Evolutionary conservation across 92 coral and sea anemone genomes (phyloP).

Genomic region (Porites evermanni): DNA sequence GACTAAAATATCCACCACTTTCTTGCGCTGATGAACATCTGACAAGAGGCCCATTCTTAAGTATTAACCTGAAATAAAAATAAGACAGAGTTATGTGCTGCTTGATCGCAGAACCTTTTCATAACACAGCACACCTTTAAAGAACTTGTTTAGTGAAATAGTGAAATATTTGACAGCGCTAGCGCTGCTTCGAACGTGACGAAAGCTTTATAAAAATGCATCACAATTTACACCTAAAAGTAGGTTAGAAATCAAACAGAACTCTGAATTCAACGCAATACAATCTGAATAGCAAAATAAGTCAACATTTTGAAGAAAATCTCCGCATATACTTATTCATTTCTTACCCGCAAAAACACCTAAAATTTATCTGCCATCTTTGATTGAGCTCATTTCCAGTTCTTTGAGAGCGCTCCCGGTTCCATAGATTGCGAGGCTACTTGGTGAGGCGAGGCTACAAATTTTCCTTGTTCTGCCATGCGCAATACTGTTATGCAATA

Average conservation of each 20-base stretch:
- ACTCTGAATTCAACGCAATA: too few relatives aligned
- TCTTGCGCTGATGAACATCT: constrained; percentile 74
- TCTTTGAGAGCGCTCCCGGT: constrained; percentile 3
- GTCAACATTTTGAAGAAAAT: not conserved
- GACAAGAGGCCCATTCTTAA: constrained; percentile 79
- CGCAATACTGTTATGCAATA: constrained; percentile 62
- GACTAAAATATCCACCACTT: constrained; percentile 43
- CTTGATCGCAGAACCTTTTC: not conserved
- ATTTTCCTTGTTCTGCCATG: constrained; percentile 36
- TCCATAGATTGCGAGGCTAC: not conserved
- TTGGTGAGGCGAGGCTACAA: constrained; percentile 47
- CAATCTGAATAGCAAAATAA: not conserved
- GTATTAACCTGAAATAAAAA: not conserved
- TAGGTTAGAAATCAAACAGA: not conserved
- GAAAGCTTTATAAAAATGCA: not conserved
- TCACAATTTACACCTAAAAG: not conserved
- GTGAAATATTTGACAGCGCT: not conserved
- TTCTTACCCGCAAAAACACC: not conserved
- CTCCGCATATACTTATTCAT: not conserved
- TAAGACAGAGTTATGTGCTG: not conserved
- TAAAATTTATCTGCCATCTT: constrained; percentile 64
- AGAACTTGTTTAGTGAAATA: not conserved
- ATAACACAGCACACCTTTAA: too few relatives aligned
- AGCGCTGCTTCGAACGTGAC: too few relatives aligned
- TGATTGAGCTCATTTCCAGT: not conserved